phyloP scores from a whole-genome alignment of 2,113 vertebrate species.

The Condylura cristata region DNA sequence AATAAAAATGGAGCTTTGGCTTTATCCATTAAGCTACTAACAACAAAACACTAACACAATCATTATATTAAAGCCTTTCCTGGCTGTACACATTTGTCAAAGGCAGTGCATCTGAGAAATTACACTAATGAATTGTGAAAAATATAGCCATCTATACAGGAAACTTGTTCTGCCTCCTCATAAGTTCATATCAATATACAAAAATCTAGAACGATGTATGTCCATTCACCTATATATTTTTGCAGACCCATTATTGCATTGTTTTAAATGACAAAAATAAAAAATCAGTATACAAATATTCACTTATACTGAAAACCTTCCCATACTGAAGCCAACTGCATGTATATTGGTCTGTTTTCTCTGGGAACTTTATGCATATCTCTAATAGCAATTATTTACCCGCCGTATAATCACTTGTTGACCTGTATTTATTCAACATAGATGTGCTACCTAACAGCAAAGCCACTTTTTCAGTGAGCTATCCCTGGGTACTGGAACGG shows the following conservation, averaged over 20 bases:
- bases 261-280: neutral
- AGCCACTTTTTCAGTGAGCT: neutral
- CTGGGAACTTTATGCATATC: neutral
- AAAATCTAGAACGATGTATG: neutral
- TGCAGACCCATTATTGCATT: conserved; percentile 21
- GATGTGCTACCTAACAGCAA: neutral
- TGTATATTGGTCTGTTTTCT: too few species aligned
- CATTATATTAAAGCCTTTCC: conserved; percentile 75
- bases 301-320: neutral
- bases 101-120: conserved; percentile 65
- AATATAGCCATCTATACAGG: conserved; percentile 32
- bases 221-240: conserved; percentile 15
- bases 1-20: conserved; percentile 67
- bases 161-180: conserved; percentile 26
- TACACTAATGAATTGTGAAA: conserved; percentile 73
- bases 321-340: neutral
- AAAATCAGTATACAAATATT: neutral
- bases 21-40: conserved; percentile 67
- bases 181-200: conserved; percentile 37
- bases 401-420: neutral
- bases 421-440: neutral
- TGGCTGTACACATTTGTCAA: conserved; percentile 67
- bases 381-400: neutral
- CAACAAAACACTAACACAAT: conserved; percentile 76
- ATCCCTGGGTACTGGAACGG: neutral